phyloP scores from a whole-genome alignment of 1,140 invertebrate genomes.

The Drosophila parvula region DNA sequence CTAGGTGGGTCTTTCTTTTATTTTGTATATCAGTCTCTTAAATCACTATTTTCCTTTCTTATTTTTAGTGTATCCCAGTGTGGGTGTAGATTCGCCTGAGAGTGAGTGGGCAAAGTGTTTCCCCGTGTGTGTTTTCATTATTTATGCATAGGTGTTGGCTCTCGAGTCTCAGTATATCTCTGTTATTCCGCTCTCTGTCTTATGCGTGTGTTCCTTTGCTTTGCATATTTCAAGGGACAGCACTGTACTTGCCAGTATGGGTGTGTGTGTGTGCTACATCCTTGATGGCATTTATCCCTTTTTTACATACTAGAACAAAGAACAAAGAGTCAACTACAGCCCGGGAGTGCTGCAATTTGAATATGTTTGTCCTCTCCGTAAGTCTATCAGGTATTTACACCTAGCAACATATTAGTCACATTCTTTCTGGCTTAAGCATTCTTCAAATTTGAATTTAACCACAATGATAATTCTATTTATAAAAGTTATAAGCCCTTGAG shows the following conservation, averaged over 20 bases:
- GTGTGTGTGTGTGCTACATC: conserved; percentile 38
- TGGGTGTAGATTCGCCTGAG: background rate
- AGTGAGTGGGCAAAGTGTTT: conserved; percentile 9
- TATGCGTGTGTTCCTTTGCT: conserved; percentile 59
- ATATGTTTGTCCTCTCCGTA: conserved; percentile 43
- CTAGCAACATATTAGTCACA: conserved; percentile 7
- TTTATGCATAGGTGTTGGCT: conserved; percentile 79
- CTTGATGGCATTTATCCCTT: conserved; percentile 68
- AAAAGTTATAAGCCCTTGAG: background rate
- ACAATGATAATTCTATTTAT: background rate
- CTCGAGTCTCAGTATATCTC: conserved; percentile 43
- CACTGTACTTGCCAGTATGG: background rate
- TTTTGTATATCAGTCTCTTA: too few species aligned
- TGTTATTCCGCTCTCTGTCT: conserved; percentile 39
- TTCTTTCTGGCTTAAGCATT: background rate
- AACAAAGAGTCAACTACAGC: conserved; percentile 44
- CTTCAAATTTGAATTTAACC: background rate
- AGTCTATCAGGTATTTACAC: conserved; percentile 33
- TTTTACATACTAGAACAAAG: conserved; percentile 68
- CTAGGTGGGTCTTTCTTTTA: too few species aligned
- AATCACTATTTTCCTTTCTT: background rate
- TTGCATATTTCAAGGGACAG: conserved; percentile 69
- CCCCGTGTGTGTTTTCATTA: conserved; percentile 61
- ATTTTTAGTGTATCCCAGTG: conserved; percentile 4
- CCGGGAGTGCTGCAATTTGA: conserved; percentile 55